Evolutionary conservation across 2,888 invertebrate species (phyloP).

Genomic region (Prosopocoilus inquinatus): DNA sequence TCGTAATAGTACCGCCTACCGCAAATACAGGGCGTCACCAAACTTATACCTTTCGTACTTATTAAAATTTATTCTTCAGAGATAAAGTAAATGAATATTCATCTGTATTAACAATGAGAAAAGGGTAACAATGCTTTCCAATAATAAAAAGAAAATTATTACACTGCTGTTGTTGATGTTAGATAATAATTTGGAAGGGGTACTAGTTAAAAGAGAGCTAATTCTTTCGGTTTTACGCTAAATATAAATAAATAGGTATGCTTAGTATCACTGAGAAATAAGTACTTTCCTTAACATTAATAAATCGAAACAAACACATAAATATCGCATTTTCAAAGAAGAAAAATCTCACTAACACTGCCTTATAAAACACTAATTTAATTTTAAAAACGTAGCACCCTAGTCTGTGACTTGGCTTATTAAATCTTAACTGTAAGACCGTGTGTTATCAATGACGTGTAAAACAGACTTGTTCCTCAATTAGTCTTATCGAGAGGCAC

Average conservation of each 20-base stretch:
- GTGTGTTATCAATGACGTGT: slow-evolving; percentile 17
- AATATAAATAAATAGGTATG: slow-evolving; percentile 3
- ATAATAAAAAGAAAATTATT: too few relatives aligned
- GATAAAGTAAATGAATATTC: too few relatives aligned
- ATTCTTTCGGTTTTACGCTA: not conserved
- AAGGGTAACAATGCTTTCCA: too few relatives aligned
- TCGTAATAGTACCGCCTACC: too few relatives aligned
- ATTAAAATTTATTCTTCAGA: too few relatives aligned
- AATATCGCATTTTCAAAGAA: not conserved
- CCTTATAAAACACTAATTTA: slow-evolving; percentile 19
- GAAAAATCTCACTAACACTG: slow-evolving; percentile 32
- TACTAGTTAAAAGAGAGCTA: too few relatives aligned
- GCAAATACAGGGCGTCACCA: too few relatives aligned
- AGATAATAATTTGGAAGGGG: too few relatives aligned
- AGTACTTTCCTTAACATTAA: not conserved
- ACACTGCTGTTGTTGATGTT: too few relatives aligned
- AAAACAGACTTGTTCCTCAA: slow-evolving; percentile 34
- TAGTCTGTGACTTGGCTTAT: slow-evolving; percentile 11
- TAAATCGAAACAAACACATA: not conserved
- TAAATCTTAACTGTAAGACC: slow-evolving; percentile 18
- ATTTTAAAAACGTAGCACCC: slow-evolving; percentile 8
- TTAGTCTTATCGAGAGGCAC: slow-evolving; percentile 39
- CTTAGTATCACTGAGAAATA: not conserved
- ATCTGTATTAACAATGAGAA: too few relatives aligned
- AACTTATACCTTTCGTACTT: too few relatives aligned